Evolutionary conservation across 2,113 vertebrate genomes (phyloP).

Genomic region (Hystrix cristata): DNA sequence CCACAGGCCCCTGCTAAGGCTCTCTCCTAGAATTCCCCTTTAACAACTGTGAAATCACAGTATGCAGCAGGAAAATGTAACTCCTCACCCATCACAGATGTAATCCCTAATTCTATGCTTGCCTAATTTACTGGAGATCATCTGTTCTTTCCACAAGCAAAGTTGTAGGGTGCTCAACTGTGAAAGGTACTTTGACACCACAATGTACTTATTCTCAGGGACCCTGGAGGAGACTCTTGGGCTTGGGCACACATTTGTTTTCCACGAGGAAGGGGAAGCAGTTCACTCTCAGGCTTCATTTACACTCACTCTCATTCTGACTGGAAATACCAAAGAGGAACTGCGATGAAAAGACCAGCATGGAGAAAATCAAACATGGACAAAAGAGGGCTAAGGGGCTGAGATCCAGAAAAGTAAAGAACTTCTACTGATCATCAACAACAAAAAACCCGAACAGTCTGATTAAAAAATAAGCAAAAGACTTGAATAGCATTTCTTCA

Average conservation of each 20-base stretch:
- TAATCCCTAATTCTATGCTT: neutral
- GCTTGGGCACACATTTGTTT: neutral
- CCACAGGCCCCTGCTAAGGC: neutral
- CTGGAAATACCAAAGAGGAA: neutral
- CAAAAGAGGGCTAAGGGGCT: neutral
- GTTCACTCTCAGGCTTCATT: neutral
- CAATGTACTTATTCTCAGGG: neutral
- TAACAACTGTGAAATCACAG: constrained; percentile 16
- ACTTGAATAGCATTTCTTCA: neutral
- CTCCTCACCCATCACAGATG: neutral
- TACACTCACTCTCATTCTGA: neutral
- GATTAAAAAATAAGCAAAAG: neutral
- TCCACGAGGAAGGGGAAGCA: neutral
- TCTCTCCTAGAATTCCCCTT: neutral
- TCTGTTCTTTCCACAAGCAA: neutral
- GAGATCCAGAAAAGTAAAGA: neutral
- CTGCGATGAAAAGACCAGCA: neutral
- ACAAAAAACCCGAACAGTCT: neutral
- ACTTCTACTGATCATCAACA: neutral
- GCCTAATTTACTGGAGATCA: neutral
- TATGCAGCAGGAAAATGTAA: neutral
- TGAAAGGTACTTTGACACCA: neutral
- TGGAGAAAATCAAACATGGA: neutral
- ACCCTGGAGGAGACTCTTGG: neutral
- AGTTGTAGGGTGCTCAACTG: neutral